phyloP scores from a whole-genome alignment of 30 jellyfish, hydroid and myxozoan species.

The Euphysa ruthae region DNA sequence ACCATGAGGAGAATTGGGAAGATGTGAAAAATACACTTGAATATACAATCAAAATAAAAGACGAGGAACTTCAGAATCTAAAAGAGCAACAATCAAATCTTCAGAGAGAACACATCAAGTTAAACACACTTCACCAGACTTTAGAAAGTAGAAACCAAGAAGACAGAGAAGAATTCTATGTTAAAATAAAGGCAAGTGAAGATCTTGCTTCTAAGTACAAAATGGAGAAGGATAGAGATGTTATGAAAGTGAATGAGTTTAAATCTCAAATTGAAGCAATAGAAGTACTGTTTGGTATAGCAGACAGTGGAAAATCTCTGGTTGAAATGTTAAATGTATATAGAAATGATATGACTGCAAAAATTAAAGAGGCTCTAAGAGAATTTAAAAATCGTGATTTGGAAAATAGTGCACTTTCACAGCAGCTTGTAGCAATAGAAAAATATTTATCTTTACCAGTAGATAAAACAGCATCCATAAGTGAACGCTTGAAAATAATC shows the following conservation, averaged over 20 bases:
- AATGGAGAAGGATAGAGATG: neutral
- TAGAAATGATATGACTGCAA: neutral
- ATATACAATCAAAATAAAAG: slow-evolving; percentile 67
- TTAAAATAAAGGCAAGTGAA: slow-evolving; percentile 8
- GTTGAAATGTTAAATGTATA: neutral
- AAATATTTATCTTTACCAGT: no score
- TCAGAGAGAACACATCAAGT: slow-evolving; percentile 9
- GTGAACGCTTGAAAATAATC: no score
- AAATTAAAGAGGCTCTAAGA: slow-evolving; percentile 4
- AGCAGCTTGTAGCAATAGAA: neutral
- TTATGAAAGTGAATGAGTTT: neutral
- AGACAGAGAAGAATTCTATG: slow-evolving; percentile 1
- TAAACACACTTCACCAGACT: neutral
- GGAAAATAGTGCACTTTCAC: neutral
- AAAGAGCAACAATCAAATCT: slow-evolving; percentile 2
- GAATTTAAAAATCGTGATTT: neutral
- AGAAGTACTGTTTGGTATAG: slow-evolving; percentile 13
- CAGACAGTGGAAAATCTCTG: slow-evolving; percentile 3
- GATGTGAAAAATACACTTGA: slow-evolving; percentile 44
- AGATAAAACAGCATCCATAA: no score
- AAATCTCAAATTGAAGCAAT: slow-evolving; percentile 24
- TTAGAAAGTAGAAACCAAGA: neutral
- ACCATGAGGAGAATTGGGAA: slow-evolving; percentile 37
- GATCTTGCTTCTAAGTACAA: slow-evolving; percentile 26
- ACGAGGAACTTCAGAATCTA: slow-evolving; percentile 22